Conservation (phyloP, 1,140 invertebrate genomes). For the Papilio helenus region DNA sequence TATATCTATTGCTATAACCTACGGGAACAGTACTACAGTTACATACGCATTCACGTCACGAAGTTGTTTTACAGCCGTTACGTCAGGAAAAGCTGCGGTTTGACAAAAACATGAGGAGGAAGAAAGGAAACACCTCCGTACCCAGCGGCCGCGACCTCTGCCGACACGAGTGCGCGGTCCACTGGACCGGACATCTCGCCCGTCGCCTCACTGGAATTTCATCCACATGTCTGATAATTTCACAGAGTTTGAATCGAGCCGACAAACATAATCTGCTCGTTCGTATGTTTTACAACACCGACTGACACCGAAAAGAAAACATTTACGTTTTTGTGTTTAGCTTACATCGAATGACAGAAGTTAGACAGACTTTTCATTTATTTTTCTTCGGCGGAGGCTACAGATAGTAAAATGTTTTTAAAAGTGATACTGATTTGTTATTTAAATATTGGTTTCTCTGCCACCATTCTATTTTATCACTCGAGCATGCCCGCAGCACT, state of each 20-base stretch:
- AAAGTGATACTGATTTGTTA: too few species aligned
- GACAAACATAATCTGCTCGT: slow-evolving; percentile 41
- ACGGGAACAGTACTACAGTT: neutral
- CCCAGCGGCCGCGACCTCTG: slow-evolving; percentile 61
- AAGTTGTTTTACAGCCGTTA: neutral
- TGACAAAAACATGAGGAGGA: neutral
- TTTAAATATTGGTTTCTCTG: too few species aligned
- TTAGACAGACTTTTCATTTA: neutral
- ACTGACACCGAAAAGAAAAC: slow-evolving; percentile 6
- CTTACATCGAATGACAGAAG: slow-evolving; percentile 21
- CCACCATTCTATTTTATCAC: too few species aligned
- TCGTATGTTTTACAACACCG: slow-evolving; percentile 6
- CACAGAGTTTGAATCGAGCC: slow-evolving; percentile 9
- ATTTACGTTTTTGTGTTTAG: slow-evolving; percentile 20
- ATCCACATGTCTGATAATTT: slow-evolving; percentile 34
- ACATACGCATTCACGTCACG: neutral
- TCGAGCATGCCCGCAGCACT: too few species aligned
- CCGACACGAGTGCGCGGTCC: slow-evolving; percentile 57
- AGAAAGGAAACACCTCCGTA: slow-evolving; percentile 37
- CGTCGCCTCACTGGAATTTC: slow-evolving; percentile 49
- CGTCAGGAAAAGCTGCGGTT: neutral
- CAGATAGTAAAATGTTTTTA: neutral
- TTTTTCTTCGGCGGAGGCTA: neutral
- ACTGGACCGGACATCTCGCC: slow-evolving; percentile 47
- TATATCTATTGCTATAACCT: neutral